These are phyloP conservation scores for Oeneis ivallda DNA, from an alignment of 2,888 invertebrate genomes.

Conservation along the genomic window DNA sequence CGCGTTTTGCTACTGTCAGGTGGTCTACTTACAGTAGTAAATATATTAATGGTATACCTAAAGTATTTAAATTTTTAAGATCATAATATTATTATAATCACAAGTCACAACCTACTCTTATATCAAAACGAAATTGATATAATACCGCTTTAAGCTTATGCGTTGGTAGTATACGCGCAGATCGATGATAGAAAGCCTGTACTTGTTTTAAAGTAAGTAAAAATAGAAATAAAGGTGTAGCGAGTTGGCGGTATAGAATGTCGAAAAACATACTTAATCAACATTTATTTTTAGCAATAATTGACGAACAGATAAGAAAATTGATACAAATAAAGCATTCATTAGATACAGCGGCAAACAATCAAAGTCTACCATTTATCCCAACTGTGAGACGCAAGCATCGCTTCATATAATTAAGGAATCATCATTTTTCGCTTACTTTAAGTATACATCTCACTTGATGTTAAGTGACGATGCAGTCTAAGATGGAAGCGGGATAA, in stretches of 20 bases:
- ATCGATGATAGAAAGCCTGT: too few relatives aligned
- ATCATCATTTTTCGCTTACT: not conserved
- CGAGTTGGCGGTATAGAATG: conserved; percentile 5
- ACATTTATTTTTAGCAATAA: conserved; percentile 23
- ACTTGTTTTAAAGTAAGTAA: not conserved
- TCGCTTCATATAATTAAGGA: not conserved
- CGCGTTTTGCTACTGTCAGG: too few relatives aligned
- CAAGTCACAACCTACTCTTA: too few relatives aligned
- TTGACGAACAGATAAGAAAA: conserved; percentile 36
- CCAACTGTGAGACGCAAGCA: not conserved
- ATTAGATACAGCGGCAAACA: conserved; percentile 67
- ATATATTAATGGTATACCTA: too few relatives aligned
- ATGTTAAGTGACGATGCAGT: not conserved
- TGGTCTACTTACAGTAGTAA: too few relatives aligned
- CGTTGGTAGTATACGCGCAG: too few relatives aligned
- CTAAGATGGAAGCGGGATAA: too few relatives aligned
- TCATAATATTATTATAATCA: too few relatives aligned
- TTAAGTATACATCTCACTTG: not conserved
- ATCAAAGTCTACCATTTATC: conserved; percentile 53
- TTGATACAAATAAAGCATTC: conserved; percentile 57
- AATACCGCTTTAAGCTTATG: too few relatives aligned
- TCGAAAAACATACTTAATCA: not conserved
- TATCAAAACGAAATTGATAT: too few relatives aligned
- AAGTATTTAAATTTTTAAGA: too few relatives aligned
- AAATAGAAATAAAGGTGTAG: not conserved